These are phyloP conservation scores for Zygothrica quintamaculata DNA, from an alignment of 2,888 invertebrate genomes.

Conservation along the genomic window DNA sequence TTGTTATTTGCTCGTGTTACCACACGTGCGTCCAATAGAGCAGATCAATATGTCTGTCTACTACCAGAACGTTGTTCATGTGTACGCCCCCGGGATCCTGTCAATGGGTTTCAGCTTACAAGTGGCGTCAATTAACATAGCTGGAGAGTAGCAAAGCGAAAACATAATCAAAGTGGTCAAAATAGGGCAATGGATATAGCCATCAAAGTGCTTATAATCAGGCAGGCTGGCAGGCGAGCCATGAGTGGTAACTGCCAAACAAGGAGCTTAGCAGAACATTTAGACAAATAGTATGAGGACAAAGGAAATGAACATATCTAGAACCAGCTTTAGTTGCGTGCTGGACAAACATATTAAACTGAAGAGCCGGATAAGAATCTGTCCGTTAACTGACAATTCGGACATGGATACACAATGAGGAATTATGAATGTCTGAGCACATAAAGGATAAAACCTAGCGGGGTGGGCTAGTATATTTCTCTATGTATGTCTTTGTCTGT, in stretches of 20 bases:
- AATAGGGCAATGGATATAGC: conserved; percentile 16
- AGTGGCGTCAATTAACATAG: conserved; percentile 55
- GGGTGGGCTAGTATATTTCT: too few species aligned
- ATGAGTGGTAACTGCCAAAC: background rate
- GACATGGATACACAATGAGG: conserved; percentile 62
- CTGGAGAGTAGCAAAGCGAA: conserved; percentile 36
- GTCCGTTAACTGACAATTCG: conserved; percentile 8
- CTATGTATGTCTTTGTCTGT: too few species aligned
- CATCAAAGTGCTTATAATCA: conserved; percentile 19
- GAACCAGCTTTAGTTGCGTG: conserved; percentile 39
- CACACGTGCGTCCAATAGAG: conserved; percentile 36
- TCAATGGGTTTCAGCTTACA: conserved; percentile 33
- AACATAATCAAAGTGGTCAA: conserved; percentile 47
- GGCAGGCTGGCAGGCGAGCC: background rate
- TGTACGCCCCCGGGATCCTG: conserved; percentile 5
- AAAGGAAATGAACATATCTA: conserved; percentile 9
- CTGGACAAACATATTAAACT: conserved; percentile 25
- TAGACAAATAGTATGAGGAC: conserved; percentile 1
- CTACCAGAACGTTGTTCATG: background rate
- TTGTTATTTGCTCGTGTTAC: conserved; percentile 19
- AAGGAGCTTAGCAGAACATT: background rate
- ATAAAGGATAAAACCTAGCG: conserved; percentile 43
- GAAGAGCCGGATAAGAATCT: conserved; percentile 38
- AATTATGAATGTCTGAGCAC: conserved; percentile 62
- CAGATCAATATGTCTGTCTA: background rate